Conservation (phyloP, 2,797 vertebrate genomes). For the Sebastes kiyomatsui region DNA sequence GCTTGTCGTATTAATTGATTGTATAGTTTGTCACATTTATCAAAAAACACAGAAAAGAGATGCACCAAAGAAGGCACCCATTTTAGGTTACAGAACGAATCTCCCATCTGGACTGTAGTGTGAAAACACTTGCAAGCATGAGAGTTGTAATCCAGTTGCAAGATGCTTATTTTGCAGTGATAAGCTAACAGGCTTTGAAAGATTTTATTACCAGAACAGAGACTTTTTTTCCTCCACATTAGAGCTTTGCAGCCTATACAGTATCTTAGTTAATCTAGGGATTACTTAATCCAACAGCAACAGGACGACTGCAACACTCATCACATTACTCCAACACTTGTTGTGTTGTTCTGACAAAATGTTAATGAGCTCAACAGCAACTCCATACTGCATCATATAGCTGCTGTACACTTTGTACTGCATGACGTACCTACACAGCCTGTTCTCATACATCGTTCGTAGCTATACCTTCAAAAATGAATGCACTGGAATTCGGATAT, state of each 20-base stretch:
- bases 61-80: constrained; percentile 20
- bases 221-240: constrained; percentile 52
- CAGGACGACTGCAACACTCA: constrained; percentile 34
- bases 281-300: constrained; percentile 70
- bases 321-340: constrained; percentile 28
- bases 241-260: constrained; percentile 64
- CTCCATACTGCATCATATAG: not conserved
- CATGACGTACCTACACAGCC: too few relatives aligned
- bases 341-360: constrained; percentile 40
- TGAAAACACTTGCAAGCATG: constrained; percentile 65
- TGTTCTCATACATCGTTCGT: too few relatives aligned
- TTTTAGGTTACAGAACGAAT: constrained; percentile 64
- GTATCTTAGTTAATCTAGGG: constrained; percentile 70
- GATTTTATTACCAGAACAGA: constrained; percentile 72
- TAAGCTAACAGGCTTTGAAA: constrained; percentile 77
- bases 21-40: constrained; percentile 64
- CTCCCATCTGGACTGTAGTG: constrained; percentile 76
- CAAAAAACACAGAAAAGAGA: constrained; percentile 21
- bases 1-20: constrained; percentile 62
- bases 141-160: constrained; percentile 79
- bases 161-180: constrained; percentile 79
- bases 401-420: not conserved
- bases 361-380: constrained; percentile 19
- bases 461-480: too few relatives aligned
- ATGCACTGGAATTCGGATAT: too few relatives aligned